Conservation (phyloP, 2,888 invertebrate species). For the Harmothoe impar region DNA sequence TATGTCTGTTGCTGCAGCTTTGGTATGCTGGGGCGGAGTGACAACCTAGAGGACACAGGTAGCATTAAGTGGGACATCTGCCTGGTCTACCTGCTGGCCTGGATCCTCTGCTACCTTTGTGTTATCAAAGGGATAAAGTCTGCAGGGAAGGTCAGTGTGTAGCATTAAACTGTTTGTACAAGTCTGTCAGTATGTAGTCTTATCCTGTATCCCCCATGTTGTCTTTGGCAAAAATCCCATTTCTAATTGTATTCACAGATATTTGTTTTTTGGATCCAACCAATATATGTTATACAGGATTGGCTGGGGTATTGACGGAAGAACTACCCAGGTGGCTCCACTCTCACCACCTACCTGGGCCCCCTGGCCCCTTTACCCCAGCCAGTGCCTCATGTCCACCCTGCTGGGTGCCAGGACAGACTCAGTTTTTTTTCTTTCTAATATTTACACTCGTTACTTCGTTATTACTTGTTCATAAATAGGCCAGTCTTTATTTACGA, state of each 20-base stretch:
- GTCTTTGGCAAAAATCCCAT: neutral
- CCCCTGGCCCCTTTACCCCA: too few species aligned
- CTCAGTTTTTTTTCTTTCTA: too few species aligned
- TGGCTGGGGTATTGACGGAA: too few species aligned
- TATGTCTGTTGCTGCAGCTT: constrained; percentile 58
- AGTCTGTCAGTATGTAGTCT: neutral
- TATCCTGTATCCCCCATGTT: neutral
- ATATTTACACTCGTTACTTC: too few species aligned
- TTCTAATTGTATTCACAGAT: neutral
- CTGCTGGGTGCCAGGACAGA: too few species aligned
- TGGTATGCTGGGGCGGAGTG: constrained; percentile 66
- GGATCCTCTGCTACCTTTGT: constrained; percentile 73
- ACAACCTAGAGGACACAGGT: constrained; percentile 68
- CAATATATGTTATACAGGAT: too few species aligned
- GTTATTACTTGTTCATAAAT: too few species aligned
- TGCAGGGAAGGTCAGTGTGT: constrained; percentile 71
- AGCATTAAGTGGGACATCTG: constrained; percentile 82
- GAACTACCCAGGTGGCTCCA: too few species aligned
- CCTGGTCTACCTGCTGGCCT: constrained; percentile 71
- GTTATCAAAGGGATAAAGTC: constrained; percentile 73
- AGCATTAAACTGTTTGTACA: neutral
- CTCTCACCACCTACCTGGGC: too few species aligned
- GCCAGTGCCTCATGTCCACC: too few species aligned
- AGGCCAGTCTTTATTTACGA: too few species aligned
- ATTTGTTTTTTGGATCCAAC: too few species aligned